Percentiles rank a stretch among this genome's conserved stretches.
These are phyloP conservation scores for Chrysogorgia sp. DNA, from an alignment of 92 coral and sea anemone genomes.

Conservation along the genomic window DNA sequence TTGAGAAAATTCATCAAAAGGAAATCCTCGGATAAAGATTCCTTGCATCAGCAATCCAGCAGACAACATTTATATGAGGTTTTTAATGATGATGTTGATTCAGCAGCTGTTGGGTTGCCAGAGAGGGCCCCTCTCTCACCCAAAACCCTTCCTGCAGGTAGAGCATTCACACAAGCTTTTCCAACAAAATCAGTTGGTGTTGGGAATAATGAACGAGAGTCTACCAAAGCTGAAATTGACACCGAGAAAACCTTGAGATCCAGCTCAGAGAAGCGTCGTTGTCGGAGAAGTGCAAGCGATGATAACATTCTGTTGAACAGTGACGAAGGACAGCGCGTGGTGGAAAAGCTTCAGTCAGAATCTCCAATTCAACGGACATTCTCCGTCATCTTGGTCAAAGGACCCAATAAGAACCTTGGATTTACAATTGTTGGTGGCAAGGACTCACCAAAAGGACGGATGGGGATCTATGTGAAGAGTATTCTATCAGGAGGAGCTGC, in stretches of 20 bases:
- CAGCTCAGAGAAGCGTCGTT: constrained; percentile 12
- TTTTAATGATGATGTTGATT: not conserved
- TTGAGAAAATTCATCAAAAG: constrained; percentile 28
- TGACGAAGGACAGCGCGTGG: constrained; percentile 3
- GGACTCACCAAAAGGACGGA: constrained; percentile 84
- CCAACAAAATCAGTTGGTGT: constrained; percentile 68
- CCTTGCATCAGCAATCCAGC: not conserved
- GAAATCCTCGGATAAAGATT: constrained; percentile 3
- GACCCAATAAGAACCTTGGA: constrained; percentile 90
- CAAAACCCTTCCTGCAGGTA: not conserved
- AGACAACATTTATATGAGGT: constrained; percentile 35
- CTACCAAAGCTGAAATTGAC: constrained; percentile 54
- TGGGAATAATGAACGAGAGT: constrained; percentile 75
- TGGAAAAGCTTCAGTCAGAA: constrained; percentile 5
- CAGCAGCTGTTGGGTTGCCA: not conserved
- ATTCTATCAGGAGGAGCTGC: constrained; percentile 91
- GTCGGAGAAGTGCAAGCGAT: constrained; percentile 8
- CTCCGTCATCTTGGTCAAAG: constrained; percentile 81
- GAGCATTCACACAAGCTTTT: constrained; percentile 8
- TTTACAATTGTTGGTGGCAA: constrained; percentile 97
- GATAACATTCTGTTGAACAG: constrained; percentile 20
- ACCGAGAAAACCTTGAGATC: constrained; percentile 37
- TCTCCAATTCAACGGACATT: constrained; percentile 23
- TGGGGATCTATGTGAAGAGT: constrained; percentile 84
- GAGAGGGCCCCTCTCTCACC: not conserved